phyloP scores from a whole-genome alignment of 2,797 vertebrate species.

The Sebastes hubbsi region DNA sequence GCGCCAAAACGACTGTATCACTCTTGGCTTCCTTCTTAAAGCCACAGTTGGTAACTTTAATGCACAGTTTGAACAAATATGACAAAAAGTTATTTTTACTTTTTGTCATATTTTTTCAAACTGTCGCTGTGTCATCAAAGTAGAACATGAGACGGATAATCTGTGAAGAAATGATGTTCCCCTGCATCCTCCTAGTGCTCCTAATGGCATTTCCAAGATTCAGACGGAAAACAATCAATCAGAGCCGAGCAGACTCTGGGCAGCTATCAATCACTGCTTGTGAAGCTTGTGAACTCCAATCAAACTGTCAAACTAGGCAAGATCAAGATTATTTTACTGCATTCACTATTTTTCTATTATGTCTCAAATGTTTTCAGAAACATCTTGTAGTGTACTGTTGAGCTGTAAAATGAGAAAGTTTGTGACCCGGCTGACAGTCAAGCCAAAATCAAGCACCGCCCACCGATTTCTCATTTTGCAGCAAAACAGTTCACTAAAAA shows the following conservation, averaged over 20 bases:
- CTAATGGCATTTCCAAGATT: background rate
- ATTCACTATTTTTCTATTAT: background rate
- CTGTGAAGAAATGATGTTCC: background rate
- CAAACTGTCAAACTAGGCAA: background rate
- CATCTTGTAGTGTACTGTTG: no score
- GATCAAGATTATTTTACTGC: background rate
- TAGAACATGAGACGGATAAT: background rate
- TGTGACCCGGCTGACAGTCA: rapidly evolving
- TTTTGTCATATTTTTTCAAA: no score
- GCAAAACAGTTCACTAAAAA: no score
- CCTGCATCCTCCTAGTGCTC: no score
- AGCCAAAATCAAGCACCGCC: no score
- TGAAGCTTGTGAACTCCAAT: background rate
- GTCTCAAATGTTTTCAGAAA: no score
- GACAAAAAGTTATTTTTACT: no score
- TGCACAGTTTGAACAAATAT: no score
- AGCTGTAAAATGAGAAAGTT: no score
- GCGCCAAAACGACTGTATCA: background rate
- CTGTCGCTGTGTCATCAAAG: background rate
- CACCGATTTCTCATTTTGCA: no score
- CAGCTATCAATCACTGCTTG: background rate
- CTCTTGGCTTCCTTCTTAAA: background rate
- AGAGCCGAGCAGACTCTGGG: background rate
- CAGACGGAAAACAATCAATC: background rate
- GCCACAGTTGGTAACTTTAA: background rate